phyloP scores from a whole-genome alignment of 2,888 invertebrate species.

The Neria commutata region DNA sequence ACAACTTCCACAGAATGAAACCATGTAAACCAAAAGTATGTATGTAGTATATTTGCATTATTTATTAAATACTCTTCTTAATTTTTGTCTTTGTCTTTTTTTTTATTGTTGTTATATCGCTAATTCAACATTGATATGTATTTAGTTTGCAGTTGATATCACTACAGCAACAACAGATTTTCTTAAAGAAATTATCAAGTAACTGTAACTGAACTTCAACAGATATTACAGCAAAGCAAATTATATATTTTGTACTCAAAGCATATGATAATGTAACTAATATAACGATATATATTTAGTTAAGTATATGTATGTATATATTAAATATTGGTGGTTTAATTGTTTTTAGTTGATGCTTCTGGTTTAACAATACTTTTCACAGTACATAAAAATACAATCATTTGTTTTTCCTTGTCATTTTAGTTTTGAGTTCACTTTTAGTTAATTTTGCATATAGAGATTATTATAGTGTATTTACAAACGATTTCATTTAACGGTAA shows the following conservation, averaged over 20 bases:
- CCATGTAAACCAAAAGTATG: conserved; percentile 57
- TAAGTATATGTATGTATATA: neutral
- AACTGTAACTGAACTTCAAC: neutral
- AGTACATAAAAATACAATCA: too few relatives aligned
- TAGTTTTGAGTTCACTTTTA: too few relatives aligned
- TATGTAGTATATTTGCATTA: conserved; percentile 57
- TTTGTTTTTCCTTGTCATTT: too few relatives aligned
- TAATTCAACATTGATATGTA: conserved; percentile 35
- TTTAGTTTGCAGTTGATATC: conserved; percentile 25
- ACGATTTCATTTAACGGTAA: neutral
- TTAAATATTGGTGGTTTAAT: neutral
- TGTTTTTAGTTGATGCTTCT: neutral
- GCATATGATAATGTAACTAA: neutral
- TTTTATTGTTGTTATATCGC: too few relatives aligned
- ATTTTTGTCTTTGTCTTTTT: conserved; percentile 30
- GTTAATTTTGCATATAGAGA: neutral
- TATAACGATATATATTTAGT: neutral
- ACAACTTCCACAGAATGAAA: conserved; percentile 56
- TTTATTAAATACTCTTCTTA: conserved; percentile 53
- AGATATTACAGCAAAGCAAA: neutral
- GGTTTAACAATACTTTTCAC: too few relatives aligned
- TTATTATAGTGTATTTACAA: neutral
- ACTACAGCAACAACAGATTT: too few relatives aligned
- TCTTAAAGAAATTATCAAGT: neutral
- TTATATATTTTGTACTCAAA: neutral